Evolutionary conservation across 2,888 invertebrate genomes (phyloP).

Genomic region (Calameuta filiformis): DNA sequence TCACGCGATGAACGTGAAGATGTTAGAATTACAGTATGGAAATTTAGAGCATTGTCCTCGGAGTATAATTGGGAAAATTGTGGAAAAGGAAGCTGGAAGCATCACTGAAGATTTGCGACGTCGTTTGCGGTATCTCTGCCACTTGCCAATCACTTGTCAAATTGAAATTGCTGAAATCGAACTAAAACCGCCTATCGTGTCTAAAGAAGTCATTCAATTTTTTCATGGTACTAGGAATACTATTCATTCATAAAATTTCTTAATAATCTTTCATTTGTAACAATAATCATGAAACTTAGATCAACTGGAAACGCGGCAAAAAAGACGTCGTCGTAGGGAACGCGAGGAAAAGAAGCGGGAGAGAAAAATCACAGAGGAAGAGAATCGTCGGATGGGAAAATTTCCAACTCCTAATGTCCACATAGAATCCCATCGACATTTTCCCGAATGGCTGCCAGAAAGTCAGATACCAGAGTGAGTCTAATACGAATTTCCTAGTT

Average conservation of each 20-base stretch:
- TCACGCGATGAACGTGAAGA: conserved; percentile 89
- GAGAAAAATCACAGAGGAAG: conserved; percentile 78
- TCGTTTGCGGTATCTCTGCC: conserved; percentile 81
- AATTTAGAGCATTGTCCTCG: conserved; percentile 82
- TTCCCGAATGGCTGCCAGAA: conserved; percentile 66
- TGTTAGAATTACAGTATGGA: conserved; percentile 89
- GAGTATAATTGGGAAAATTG: conserved; percentile 78
- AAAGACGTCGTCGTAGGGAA: conserved; percentile 76
- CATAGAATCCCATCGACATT: conserved; percentile 74
- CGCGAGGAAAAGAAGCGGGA: conserved; percentile 85
- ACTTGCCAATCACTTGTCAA: conserved; percentile 90
- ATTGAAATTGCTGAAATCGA: conserved; percentile 92
- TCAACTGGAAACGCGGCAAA: conserved; percentile 79
- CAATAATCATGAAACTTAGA: conserved; percentile 65
- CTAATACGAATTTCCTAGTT: neutral
- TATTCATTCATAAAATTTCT: neutral
- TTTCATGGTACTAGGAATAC: conserved; percentile 73
- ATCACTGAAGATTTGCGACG: conserved; percentile 86
- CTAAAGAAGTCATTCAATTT: conserved; percentile 73
- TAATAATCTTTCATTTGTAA: neutral
- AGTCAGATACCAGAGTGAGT: conserved; percentile 44
- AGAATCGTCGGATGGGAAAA: conserved; percentile 79
- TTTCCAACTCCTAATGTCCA: conserved; percentile 72
- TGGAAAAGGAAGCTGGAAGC: conserved; percentile 89
- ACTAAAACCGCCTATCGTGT: conserved; percentile 78